A percentile compares a stretch with the other conserved stretches of the same genome.
phyloP scores from a whole-genome alignment of 2,888 invertebrate genomes.

The Hirtodrosophila trivittata region DNA sequence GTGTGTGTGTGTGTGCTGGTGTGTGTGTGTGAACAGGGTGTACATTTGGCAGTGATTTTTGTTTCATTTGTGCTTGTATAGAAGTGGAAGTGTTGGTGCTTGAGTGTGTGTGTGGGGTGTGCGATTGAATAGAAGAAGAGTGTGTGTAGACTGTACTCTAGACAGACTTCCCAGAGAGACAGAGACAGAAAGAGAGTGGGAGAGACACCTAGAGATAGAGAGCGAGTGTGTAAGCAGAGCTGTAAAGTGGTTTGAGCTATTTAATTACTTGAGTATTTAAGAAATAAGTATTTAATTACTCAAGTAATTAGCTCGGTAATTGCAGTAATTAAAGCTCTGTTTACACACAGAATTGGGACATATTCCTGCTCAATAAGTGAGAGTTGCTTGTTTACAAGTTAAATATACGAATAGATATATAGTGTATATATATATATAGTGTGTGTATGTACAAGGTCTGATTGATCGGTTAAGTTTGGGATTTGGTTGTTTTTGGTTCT shows the following conservation, averaged over 20 bases:
- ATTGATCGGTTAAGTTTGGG: slow-evolving; percentile 21
- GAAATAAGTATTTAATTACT: slow-evolving; percentile 13
- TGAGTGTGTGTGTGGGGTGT: slow-evolving; percentile 14
- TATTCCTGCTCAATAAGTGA: slow-evolving; percentile 2
- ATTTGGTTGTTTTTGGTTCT: slow-evolving; percentile 20
- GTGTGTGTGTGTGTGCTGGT: slow-evolving; percentile 16
- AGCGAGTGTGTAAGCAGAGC: neutral
- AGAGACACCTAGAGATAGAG: slow-evolving; percentile 24
- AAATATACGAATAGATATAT: slow-evolving; percentile 48
- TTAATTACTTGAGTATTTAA: neutral
- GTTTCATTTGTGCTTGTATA: no score
- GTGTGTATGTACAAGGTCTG: slow-evolving; percentile 50
- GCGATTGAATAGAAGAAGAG: neutral
- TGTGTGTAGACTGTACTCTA: no score
- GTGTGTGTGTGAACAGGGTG: slow-evolving; percentile 17
- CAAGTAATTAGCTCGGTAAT: slow-evolving; percentile 1
- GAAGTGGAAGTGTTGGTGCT: slow-evolving; percentile 22
- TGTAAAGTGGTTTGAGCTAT: neutral
- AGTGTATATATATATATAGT: slow-evolving; percentile 23
- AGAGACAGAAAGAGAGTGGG: slow-evolving; percentile 14
- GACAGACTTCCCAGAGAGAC: slow-evolving; percentile 34
- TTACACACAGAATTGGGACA: slow-evolving; percentile 1
- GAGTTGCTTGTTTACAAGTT: slow-evolving; percentile 8
- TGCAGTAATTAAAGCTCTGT: slow-evolving; percentile 1
- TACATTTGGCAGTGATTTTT: no score